Percentiles rank a stretch among this genome's conserved stretches.
Conservation (phyloP, 2,113 vertebrate species). For the Ptilonorhynchus violaceus region DNA sequence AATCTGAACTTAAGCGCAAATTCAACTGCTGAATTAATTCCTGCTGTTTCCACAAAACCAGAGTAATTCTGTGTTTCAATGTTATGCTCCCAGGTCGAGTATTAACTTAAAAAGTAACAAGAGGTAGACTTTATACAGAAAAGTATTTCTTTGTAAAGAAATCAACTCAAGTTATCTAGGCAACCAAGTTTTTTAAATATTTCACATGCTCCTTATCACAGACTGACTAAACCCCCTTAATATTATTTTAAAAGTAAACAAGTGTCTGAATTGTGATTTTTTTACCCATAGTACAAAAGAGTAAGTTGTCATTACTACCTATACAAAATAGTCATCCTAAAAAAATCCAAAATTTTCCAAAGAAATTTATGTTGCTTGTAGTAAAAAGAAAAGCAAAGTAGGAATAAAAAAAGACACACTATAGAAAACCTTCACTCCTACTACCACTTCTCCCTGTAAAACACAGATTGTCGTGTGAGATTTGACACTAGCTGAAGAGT, state of each 20-base stretch:
- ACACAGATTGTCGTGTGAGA: neutral
- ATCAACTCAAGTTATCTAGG: neutral
- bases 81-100: neutral
- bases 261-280: neutral
- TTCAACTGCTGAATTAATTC: neutral
- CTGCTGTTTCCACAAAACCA: neutral
- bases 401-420: neutral
- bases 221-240: neutral
- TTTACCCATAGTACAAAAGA: neutral
- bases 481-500: neutral
- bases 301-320: neutral
- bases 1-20: neutral
- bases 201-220: neutral
- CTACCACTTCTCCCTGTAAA: neutral
- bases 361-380: neutral
- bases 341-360: neutral
- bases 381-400: neutral
- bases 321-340: neutral
- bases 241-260: neutral
- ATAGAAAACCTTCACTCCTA: neutral
- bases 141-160: neutral
- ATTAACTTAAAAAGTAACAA: neutral
- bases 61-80: neutral
- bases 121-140: neutral
- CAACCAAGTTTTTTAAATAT: neutral